Conservation (phyloP, 2,888 invertebrate species). For the Philopedon plagiatum region DNA sequence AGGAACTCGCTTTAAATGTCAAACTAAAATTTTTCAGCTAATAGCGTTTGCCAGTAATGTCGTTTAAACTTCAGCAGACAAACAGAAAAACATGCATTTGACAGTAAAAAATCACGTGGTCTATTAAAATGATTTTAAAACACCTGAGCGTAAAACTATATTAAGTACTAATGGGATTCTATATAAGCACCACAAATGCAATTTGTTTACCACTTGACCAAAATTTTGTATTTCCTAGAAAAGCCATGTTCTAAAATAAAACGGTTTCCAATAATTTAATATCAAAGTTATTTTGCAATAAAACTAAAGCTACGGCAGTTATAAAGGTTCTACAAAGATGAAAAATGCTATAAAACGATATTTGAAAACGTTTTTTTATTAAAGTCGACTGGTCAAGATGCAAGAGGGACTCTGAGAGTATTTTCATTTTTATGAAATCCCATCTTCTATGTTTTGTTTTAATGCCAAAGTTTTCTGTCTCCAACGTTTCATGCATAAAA, state of each 20-base stretch:
- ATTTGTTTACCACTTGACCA: no score
- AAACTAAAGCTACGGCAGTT: conserved; percentile 38
- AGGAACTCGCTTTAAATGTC: no score
- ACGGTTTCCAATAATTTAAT: conserved; percentile 37
- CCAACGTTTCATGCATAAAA: conserved; percentile 45
- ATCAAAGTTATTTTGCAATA: conserved; percentile 43
- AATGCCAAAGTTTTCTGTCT: conserved; percentile 44
- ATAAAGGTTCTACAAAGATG: conserved; percentile 43
- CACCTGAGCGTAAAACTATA: no score
- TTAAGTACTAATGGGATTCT: no score
- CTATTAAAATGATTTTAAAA: no score
- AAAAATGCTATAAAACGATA: conserved; percentile 58
- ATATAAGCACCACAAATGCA: no score
- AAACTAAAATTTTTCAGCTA: no score
- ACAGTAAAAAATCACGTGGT: no score
- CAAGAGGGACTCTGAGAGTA: conserved; percentile 54
- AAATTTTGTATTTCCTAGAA: neutral
- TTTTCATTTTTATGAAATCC: conserved; percentile 57
- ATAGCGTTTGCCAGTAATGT: no score
- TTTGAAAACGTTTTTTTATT: conserved; percentile 55
- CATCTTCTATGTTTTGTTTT: conserved; percentile 51
- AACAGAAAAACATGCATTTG: no score
- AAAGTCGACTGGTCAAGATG: conserved; percentile 56
- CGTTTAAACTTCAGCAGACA: no score
- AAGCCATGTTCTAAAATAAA: conserved; percentile 15